A percentile compares a stretch with the other conserved stretches of the same genome.
Evolutionary conservation across 1,140 invertebrate species (phyloP).

Genomic region (Hyles euphorbiae): DNA sequence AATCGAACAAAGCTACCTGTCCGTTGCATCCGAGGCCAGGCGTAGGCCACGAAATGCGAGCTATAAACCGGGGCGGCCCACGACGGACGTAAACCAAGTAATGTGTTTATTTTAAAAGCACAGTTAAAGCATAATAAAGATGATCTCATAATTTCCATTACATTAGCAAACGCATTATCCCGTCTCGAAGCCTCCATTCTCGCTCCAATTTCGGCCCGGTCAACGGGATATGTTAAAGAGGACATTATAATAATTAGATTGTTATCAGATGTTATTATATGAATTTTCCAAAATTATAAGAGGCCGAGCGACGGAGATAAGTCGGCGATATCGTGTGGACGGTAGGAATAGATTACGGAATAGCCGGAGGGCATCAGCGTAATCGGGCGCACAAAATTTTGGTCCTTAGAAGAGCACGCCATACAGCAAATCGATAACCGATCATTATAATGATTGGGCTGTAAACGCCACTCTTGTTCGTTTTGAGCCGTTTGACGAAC

Average conservation of each 20-base stretch:
- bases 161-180: conserved; percentile 55
- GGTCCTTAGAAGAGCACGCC: conserved; percentile 61
- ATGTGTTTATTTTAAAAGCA: conserved; percentile 67
- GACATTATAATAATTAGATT: conserved; percentile 73
- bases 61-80: conserved; percentile 23
- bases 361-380: conserved; percentile 48
- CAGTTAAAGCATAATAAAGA: conserved; percentile 47
- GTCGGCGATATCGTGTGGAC: conserved; percentile 55
- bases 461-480: conserved; percentile 51
- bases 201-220: conserved; percentile 52
- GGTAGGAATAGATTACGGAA: conserved; percentile 61
- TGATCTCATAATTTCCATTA: conserved; percentile 59
- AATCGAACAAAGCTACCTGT: conserved; percentile 38
- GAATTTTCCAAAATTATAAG: conserved; percentile 71
- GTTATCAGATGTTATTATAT: conserved; percentile 72
- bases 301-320: conserved; percentile 44
- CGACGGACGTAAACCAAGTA: conserved; percentile 39
- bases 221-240: conserved; percentile 69
- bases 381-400: conserved; percentile 57
- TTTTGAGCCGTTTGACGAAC: conserved; percentile 57
- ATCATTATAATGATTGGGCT: conserved; percentile 70
- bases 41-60: conserved; percentile 25
- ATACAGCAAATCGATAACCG: conserved; percentile 67
- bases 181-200: conserved; percentile 33
- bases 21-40: conserved; percentile 27